Conservation (phyloP, 2,797 vertebrate genomes). For the Sebastes vulpes region DNA sequence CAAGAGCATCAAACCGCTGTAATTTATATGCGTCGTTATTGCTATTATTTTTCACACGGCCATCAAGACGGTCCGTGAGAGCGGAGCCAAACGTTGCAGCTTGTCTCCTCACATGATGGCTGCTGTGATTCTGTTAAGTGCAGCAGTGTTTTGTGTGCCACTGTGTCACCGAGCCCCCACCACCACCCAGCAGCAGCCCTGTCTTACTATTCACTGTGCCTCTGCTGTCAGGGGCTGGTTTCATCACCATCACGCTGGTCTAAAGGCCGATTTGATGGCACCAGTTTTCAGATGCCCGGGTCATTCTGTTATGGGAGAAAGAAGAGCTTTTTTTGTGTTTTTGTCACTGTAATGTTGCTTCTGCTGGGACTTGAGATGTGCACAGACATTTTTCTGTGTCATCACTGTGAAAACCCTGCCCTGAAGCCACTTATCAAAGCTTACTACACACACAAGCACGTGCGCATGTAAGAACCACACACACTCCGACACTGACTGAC, state of each 20-base stretch:
- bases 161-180: slow-evolving; percentile 45
- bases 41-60: slow-evolving; percentile 40
- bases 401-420: slow-evolving; percentile 62
- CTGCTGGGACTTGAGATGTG: slow-evolving; percentile 42
- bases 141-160: slow-evolving; percentile 63
- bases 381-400: slow-evolving; percentile 63
- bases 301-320: slow-evolving; percentile 21
- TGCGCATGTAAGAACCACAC: slow-evolving; percentile 3
- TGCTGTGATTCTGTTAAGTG: slow-evolving; percentile 50
- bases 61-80: background rate
- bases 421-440: slow-evolving; percentile 65
- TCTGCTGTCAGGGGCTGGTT: slow-evolving; percentile 24
- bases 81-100: slow-evolving; percentile 34
- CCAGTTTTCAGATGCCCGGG: slow-evolving; percentile 12
- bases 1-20: slow-evolving; percentile 34
- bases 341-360: slow-evolving; percentile 32
- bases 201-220: background rate
- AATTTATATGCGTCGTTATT: slow-evolving; percentile 45
- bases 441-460: background rate
- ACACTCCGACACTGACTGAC: slow-evolving; percentile 37
- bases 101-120: slow-evolving; percentile 44
- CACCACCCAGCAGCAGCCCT: background rate
- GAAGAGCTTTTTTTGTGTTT: background rate
- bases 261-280: slow-evolving; percentile 29
- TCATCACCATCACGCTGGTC: slow-evolving; percentile 39